Evolutionary conservation across 2,888 invertebrate genomes (phyloP).

Genomic region (Limnephilus lunatus): DNA sequence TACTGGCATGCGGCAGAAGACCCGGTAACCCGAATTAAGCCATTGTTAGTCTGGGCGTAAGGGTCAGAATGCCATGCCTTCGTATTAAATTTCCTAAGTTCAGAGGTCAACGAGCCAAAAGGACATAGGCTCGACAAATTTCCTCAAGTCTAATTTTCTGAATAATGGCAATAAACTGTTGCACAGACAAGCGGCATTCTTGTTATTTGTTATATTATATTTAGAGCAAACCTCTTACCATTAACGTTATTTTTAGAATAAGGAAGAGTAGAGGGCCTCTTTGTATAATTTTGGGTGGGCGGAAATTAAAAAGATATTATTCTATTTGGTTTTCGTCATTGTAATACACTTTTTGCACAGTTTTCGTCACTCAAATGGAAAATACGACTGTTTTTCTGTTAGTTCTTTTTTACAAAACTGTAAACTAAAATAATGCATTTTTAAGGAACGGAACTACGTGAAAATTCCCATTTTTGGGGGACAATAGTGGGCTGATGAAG

Average conservation of each 20-base stretch:
- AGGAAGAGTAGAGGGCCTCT: background rate
- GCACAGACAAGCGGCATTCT: background rate
- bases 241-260: background rate
- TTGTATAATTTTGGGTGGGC: background rate
- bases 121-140: background rate
- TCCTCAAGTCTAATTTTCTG: background rate
- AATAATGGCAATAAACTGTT: constrained; percentile 14
- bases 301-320: background rate
- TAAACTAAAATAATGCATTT: too few species aligned
- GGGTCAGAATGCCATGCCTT: constrained; percentile 5
- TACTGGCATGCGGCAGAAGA: background rate
- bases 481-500: too few species aligned
- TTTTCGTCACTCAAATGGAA: background rate
- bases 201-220: background rate
- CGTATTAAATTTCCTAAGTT: constrained; percentile 11
- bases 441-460: too few species aligned
- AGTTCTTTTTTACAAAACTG: too few species aligned
- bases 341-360: background rate
- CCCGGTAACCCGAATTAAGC: background rate
- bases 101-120: background rate
- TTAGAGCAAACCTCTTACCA: background rate
- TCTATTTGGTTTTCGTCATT: background rate
- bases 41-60: background rate
- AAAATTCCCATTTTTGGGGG: too few species aligned
- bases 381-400: background rate